A percentile compares a stretch with the other conserved stretches of the same genome.
Conservation (phyloP, 2,113 vertebrate genomes). For the Calyptommatus sinebrachiatus region DNA sequence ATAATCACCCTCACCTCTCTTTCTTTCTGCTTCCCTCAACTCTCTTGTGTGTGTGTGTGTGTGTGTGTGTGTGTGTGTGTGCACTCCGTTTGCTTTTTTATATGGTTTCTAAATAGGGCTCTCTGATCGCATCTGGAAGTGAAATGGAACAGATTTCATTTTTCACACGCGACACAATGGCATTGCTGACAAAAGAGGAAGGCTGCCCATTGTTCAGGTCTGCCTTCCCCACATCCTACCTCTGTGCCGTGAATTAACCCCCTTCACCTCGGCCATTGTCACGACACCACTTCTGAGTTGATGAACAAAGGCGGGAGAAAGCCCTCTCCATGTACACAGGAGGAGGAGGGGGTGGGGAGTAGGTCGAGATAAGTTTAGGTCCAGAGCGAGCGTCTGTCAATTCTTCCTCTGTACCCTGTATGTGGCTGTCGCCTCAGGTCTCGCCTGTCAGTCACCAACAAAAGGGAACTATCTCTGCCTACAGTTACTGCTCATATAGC, state of each 20-base stretch:
- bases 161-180: conserved; percentile 79
- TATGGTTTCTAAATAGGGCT: conserved; percentile 66
- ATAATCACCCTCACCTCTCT: not conserved
- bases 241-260: conserved; percentile 79
- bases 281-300: conserved; percentile 63
- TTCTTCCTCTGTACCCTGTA: not conserved
- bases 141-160: conserved; percentile 76
- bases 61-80: not conserved
- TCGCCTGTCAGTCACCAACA: not conserved
- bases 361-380: not conserved
- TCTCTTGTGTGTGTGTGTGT: not conserved
- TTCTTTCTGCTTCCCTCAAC: not conserved
- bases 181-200: conserved; percentile 71
- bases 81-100: conserved; percentile 57
- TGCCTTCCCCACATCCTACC: conserved; percentile 76
- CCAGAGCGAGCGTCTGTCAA: not conserved
- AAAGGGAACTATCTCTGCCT: not conserved
- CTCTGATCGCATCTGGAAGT: conserved; percentile 65
- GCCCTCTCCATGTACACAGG: conserved; percentile 52
- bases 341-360: not conserved
- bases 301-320: conserved; percentile 71
- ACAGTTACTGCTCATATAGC: not conserved
- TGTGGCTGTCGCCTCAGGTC: conserved; percentile 5
- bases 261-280: conserved; percentile 75
- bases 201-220: conserved; percentile 73